Evolutionary conservation across 2,888 invertebrate species (phyloP), one percentile per base, ranked within the genome.

Genomic region (Epsilonema sp.): DNA sequence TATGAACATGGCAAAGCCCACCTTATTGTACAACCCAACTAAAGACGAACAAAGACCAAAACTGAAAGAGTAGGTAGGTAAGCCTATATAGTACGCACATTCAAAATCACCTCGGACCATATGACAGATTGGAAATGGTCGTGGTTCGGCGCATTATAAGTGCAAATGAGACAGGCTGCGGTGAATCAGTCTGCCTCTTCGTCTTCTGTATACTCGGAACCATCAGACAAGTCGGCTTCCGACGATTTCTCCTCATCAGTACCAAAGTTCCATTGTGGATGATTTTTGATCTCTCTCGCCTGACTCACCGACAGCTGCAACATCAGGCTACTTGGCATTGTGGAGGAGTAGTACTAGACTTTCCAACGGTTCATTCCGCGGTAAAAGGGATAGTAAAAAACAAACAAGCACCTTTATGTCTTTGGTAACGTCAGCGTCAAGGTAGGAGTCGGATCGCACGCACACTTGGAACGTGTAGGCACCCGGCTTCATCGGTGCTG

Each of bases 241-340:
- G 39, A 31, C 56, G 76, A 73, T 56, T 75, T 75, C 49, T 80
- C 79, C 63, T 89, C 86, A 62, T 66, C 65, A 21, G 87, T 86
- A 54, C 83, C 82, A 62, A 89, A 81, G 62, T 90, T 86, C 90
- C 92, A 92, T 70, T 90, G 90, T n/a, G 89, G 89, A 71, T 90
- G 89, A 62, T 83, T 80, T 52, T 85, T 82, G 60, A 87, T 77
- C 58, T 80, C 82, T 53, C 85, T 82, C 24, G 90, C 90, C 69
- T 89, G 86, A 69, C 90, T 84, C 52, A 97, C 94, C 67, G 94
- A 90, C 69, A 94, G 70, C 79, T 78, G 59, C 26, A 66, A 57
- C 47, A 16, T 8, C 31, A 31, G 8, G 8, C 31, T 31, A n/a
- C n/a, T n/a, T n/a, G n/a, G n/a, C n/a, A n/a, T n/a, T n/a, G n/a